Conservation (phyloP, 2,888 invertebrate genomes). For the Drosophila tanythrix region DNA sequence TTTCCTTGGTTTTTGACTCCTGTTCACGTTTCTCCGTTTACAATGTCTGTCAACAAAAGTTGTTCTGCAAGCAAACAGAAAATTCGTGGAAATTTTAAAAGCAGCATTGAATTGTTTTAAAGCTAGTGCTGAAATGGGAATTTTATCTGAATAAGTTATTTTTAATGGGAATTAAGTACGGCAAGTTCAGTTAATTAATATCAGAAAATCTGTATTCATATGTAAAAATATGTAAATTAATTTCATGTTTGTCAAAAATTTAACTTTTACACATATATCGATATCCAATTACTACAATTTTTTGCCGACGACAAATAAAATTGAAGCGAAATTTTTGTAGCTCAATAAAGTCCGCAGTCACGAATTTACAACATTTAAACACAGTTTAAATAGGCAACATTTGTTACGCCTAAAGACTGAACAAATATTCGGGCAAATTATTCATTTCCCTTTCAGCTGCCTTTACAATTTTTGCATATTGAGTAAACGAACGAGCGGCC, state of each 20-base stretch:
- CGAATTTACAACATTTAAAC: constrained; percentile 25
- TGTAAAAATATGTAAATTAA: background rate
- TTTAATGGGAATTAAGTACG: background rate
- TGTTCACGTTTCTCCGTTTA: background rate
- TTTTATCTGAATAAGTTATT: background rate
- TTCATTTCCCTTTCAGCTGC: constrained; percentile 12
- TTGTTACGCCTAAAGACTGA: constrained; percentile 11
- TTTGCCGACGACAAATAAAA: background rate
- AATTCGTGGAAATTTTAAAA: background rate
- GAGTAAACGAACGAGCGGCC: constrained; percentile 5
- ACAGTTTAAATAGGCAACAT: constrained; percentile 28
- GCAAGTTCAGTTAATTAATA: background rate
- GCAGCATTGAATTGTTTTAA: background rate
- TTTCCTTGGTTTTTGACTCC: constrained; percentile 22
- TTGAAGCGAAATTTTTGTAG: background rate
- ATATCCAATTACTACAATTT: background rate
- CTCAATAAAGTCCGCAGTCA: background rate
- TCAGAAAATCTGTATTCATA: background rate
- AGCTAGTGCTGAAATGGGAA: background rate
- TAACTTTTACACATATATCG: background rate
- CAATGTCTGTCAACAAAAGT: background rate
- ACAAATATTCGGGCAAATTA: constrained; percentile 9
- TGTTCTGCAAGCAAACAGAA: constrained; percentile 31
- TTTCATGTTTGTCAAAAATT: background rate
- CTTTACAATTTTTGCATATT: constrained; percentile 15